These are phyloP conservation scores for Hydroisotoma schaefferi DNA, from an alignment of 2,888 invertebrate genomes.

Conservation along the genomic window DNA sequence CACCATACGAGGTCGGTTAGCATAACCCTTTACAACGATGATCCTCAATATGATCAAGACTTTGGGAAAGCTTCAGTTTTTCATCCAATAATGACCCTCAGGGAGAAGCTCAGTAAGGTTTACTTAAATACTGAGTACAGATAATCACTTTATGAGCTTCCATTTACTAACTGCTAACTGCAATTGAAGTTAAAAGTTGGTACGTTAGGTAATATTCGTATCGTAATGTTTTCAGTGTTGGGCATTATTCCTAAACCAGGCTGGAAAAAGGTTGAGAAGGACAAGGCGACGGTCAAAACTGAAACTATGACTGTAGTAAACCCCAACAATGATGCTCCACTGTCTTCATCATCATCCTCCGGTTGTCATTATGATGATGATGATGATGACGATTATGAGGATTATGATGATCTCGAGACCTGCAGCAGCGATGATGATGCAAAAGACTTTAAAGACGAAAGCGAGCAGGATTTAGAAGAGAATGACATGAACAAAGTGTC, in stretches of 20 bases:
- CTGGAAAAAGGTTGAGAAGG: not conserved
- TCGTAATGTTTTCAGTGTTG: too few relatives aligned
- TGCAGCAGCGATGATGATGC: too few relatives aligned
- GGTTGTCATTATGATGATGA: too few relatives aligned
- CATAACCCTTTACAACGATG: not conserved
- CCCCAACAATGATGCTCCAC: too few relatives aligned
- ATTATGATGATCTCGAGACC: too few relatives aligned
- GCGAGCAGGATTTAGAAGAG: not conserved
- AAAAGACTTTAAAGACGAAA: too few relatives aligned
- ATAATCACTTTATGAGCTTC: not conserved
- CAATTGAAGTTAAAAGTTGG: not conserved
- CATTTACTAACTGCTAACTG: not conserved
- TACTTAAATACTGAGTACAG: not conserved
- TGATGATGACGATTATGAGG: too few relatives aligned
- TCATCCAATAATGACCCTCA: not conserved
- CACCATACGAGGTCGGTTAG: not conserved
- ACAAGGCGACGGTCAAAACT: not conserved
- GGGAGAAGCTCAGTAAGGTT: not conserved
- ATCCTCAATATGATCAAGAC: not conserved
- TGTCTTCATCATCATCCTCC: too few relatives aligned
- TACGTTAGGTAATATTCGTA: too few relatives aligned
- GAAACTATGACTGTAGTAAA: too few relatives aligned
- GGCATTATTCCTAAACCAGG: not conserved
- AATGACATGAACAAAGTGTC: not conserved
- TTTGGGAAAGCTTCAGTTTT: not conserved